Evolutionary conservation across 2,888 invertebrate genomes (phyloP).

Genomic region (Poecilobothrus nobilitatus): DNA sequence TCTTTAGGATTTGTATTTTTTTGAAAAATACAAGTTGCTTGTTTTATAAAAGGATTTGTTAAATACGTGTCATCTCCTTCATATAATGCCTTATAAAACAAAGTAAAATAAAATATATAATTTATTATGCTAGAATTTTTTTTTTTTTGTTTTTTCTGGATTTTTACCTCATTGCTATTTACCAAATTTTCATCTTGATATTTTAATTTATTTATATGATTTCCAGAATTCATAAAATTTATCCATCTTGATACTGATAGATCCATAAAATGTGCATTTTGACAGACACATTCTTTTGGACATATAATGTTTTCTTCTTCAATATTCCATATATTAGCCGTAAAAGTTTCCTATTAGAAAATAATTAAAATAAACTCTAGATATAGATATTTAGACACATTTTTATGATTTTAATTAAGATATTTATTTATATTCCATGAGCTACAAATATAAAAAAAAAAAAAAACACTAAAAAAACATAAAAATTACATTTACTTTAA

Average conservation of each 20-base stretch:
- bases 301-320: conserved; percentile 35
- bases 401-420: no score
- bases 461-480: no score
- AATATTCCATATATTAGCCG: conserved; percentile 25
- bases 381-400: no score
- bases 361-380: neutral
- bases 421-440: conserved; percentile 15
- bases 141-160: neutral
- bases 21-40: conserved; percentile 50
- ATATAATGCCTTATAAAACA: conserved; percentile 38
- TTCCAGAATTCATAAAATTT: conserved; percentile 29
- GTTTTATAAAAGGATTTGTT: conserved; percentile 44
- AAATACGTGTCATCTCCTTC: conserved; percentile 42
- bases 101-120: neutral
- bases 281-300: conserved; percentile 49
- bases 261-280: conserved; percentile 48
- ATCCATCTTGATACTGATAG: conserved; percentile 50
- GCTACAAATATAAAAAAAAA: no score
- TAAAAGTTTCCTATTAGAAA: conserved; percentile 17
- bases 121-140: no score
- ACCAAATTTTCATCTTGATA: conserved; percentile 24
- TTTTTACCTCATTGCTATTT: conserved; percentile 28
- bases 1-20: conserved; percentile 41
- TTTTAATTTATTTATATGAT: conserved; percentile 17
- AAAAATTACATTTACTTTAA: no score